These are phyloP conservation scores for Ariopsis seemanni DNA, from an alignment of 2,113 vertebrate genomes.

Conservation along the genomic window DNA sequence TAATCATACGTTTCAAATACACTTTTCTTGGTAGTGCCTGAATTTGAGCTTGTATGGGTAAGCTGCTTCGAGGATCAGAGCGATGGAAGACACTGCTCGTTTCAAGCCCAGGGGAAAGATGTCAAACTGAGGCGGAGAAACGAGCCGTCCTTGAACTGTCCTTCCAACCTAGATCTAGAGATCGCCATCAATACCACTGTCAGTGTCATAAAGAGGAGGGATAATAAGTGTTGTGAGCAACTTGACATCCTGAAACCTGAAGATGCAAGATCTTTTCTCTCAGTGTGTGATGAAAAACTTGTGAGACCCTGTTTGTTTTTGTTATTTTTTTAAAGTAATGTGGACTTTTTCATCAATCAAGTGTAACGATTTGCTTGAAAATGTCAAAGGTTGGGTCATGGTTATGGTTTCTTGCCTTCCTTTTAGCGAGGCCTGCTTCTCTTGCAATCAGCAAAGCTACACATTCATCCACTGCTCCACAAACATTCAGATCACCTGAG, in stretches of 20 bases:
- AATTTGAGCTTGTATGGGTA: conserved; percentile 55
- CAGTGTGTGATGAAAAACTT: conserved; percentile 46
- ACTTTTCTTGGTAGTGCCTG: conserved; percentile 42
- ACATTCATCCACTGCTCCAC: conserved; percentile 47
- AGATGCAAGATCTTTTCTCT: conserved; percentile 35
- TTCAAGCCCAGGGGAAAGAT: conserved; percentile 36
- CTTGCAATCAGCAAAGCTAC: conserved; percentile 23
- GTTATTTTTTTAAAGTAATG: neutral
- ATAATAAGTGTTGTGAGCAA: conserved; percentile 37
- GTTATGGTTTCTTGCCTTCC: neutral
- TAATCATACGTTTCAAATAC: neutral
- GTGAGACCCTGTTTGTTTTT: conserved; percentile 34
- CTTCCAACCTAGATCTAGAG: conserved; percentile 31
- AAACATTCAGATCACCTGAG: conserved; percentile 33
- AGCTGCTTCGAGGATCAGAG: conserved; percentile 32
- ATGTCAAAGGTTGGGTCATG: neutral
- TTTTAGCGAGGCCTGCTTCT: conserved; percentile 51
- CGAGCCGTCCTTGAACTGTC: conserved; percentile 36
- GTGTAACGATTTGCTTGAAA: neutral
- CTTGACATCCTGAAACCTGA: conserved; percentile 38
- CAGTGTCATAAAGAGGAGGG: conserved; percentile 39
- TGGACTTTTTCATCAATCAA: neutral
- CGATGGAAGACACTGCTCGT: conserved; percentile 16
- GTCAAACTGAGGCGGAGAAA: conserved; percentile 39
- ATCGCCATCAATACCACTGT: conserved; percentile 41